phyloP scores from a whole-genome alignment of 2,797 vertebrate species.

The Galaxias olidus region DNA sequence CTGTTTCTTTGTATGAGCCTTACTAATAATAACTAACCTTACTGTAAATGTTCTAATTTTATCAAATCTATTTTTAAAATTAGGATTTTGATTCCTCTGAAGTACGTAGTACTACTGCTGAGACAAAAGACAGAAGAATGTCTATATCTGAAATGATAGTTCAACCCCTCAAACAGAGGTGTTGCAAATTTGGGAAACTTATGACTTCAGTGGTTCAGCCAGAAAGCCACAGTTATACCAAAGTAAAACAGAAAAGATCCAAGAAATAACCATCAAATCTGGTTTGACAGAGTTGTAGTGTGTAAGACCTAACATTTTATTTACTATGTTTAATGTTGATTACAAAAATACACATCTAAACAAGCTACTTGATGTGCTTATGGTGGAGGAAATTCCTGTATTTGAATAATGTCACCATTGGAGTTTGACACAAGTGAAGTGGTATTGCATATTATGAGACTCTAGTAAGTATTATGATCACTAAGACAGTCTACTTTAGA shows the following conservation, averaged over 20 bases:
- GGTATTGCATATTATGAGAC: constrained; percentile 6
- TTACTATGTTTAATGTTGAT: constrained; percentile 63
- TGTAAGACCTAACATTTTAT: constrained; percentile 68
- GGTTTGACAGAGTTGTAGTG: constrained; percentile 70
- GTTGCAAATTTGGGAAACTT: constrained; percentile 53
- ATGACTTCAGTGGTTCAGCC: constrained; percentile 42
- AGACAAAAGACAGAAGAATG: constrained; percentile 48
- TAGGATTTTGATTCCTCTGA: constrained; percentile 19
- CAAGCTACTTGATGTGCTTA: constrained; percentile 10
- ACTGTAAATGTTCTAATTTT: too few relatives aligned
- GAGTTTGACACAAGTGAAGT: too few relatives aligned
- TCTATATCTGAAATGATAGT: constrained; percentile 51
- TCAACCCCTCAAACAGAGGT: constrained; percentile 31
- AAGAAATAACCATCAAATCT: constrained; percentile 69
- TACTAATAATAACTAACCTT: too few relatives aligned
- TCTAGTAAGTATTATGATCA: too few relatives aligned
- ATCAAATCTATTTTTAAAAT: too few relatives aligned
- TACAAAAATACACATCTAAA: constrained; percentile 55
- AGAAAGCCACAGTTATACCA: constrained; percentile 59
- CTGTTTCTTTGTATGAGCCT: too few relatives aligned
- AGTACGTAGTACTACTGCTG: constrained; percentile 26
- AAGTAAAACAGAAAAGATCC: constrained; percentile 68
- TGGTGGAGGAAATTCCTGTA: constrained; percentile 41
- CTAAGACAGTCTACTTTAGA: too few relatives aligned
- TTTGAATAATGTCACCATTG: constrained; percentile 26